Conservation (phyloP, 1,140 invertebrate genomes). For the Phymastichus coffea region DNA sequence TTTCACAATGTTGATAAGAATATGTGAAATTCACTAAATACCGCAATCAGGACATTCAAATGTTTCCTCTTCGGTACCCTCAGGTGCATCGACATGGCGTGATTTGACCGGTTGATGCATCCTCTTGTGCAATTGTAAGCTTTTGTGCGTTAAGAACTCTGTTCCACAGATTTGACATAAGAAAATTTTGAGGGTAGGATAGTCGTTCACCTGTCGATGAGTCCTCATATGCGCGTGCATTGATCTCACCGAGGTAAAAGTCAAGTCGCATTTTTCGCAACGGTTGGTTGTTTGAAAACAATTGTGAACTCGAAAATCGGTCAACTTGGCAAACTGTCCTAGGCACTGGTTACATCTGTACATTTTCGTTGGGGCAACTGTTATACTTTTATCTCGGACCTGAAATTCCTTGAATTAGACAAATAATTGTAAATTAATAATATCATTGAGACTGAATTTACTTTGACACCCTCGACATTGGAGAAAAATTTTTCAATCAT, state of each 20-base stretch:
- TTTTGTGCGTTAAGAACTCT: slow-evolving; percentile 67
- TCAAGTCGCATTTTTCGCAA: slow-evolving; percentile 49
- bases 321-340: slow-evolving; percentile 46
- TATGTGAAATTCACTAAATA: too few species aligned
- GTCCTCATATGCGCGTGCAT: slow-evolving; percentile 47
- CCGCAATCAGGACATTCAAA: slow-evolving; percentile 53
- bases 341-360: slow-evolving; percentile 52
- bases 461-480: slow-evolving; percentile 52
- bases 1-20: neutral
- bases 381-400: slow-evolving; percentile 44
- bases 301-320: slow-evolving; percentile 47
- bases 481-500: slow-evolving; percentile 57
- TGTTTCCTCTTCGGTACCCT: slow-evolving; percentile 45
- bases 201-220: slow-evolving; percentile 41
- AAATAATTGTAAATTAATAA: neutral
- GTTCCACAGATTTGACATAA: slow-evolving; percentile 66
- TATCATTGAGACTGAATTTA: slow-evolving; percentile 22
- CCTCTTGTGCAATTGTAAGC: slow-evolving; percentile 66
- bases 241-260: slow-evolving; percentile 48
- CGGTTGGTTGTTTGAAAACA: slow-evolving; percentile 47
- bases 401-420: slow-evolving; percentile 17
- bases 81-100: slow-evolving; percentile 60
- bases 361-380: slow-evolving; percentile 33
- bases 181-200: slow-evolving; percentile 40
- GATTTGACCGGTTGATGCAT: slow-evolving; percentile 69